Evolutionary conservation across 1,140 invertebrate species (phyloP), one percentile per base, ranked within the genome.

Genomic region (Leucophenga varia): DNA sequence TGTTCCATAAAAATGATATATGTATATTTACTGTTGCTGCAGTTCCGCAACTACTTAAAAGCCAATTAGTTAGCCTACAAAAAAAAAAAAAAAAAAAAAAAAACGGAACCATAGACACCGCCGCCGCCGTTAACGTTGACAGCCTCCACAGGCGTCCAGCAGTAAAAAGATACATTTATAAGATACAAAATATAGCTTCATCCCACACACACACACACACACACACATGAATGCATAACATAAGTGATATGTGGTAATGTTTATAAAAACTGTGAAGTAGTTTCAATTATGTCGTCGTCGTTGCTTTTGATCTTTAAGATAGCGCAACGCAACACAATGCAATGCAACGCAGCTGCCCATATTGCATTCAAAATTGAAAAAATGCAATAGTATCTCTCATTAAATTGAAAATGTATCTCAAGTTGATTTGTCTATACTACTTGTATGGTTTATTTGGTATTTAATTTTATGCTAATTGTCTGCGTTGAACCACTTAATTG

Each of bases 381-480:
- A 21, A 31, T 48, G 37, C 34, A 16, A 25, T 6, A 5, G 5
- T 30, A 17, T 20, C 47, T 50, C 43, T 53, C 57, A 60, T 37
- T 37, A 37, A 37, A 37, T 47, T 25, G 31, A 46, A n/a, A 31
- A 7, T 16, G 35, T 18, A 22, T 21, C 44, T 53, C 44, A 46
- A 61, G 55, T 48, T 55, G 63, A 65, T 67, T 56, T 64, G 53
- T 54, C 54, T 54, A 25, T 25, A 6, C 22, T 25, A 5, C 10
- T 25, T 25, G 22, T 25, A n/a, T 25, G 22, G 61, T 64, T 68
- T 67, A 59, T n/a, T n/a, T n/a, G 63, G 59, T 56, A 67, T 57
- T 52, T 67, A 67, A 67, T 67, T 68, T 64, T 67, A 67, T 67
- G 64, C 63, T 67, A 67, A 67, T 67, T 67, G 63, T 68, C 68